Evolutionary conservation across 2,113 vertebrate species (phyloP).

Genomic region (Nematolebias whitei): DNA sequence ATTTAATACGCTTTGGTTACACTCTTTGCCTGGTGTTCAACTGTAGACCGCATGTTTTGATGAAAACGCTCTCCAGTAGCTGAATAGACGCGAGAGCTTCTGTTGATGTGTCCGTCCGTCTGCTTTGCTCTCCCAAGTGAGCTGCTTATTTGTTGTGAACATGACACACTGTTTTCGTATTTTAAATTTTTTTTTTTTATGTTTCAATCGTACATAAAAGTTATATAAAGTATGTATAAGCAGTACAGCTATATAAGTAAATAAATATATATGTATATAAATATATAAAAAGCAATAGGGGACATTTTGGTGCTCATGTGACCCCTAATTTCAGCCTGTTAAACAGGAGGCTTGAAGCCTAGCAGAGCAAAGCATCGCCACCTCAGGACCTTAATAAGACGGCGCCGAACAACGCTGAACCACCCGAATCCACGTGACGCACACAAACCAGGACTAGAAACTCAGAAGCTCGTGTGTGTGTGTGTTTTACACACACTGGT

Average conservation of each 20-base stretch:
- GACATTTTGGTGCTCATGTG: constrained; percentile 59
- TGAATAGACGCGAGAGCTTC: constrained; percentile 29
- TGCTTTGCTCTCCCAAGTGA: constrained; percentile 37
- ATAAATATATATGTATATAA: constrained; percentile 32
- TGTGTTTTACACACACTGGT: constrained; percentile 22
- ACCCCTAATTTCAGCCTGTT: constrained; percentile 54
- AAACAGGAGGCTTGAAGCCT: constrained; percentile 59
- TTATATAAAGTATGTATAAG: constrained; percentile 65
- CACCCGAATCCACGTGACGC: constrained; percentile 24
- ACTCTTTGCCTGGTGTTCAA: constrained; percentile 61
- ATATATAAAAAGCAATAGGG: constrained; percentile 37
- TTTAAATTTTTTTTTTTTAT: constrained; percentile 24
- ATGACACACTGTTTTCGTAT: constrained; percentile 70
- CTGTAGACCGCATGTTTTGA: constrained; percentile 50
- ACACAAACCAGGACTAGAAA: constrained; percentile 15
- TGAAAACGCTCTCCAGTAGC: constrained; percentile 42
- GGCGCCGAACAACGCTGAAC: constrained; percentile 18
- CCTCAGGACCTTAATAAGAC: constrained; percentile 41
- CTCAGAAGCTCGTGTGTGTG: constrained; percentile 17
- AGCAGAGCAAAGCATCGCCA: constrained; percentile 45
- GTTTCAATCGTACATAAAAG: constrained; percentile 52
- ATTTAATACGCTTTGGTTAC: constrained; percentile 67
- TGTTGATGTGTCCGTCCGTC: constrained; percentile 10
- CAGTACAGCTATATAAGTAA: constrained; percentile 43
- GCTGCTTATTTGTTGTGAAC: constrained; percentile 50